Percentiles rank a stretch among this genome's conserved stretches.
Evolutionary conservation across 1,140 invertebrate genomes (phyloP).

Genomic region (Zaprionus kolodkinae): DNA sequence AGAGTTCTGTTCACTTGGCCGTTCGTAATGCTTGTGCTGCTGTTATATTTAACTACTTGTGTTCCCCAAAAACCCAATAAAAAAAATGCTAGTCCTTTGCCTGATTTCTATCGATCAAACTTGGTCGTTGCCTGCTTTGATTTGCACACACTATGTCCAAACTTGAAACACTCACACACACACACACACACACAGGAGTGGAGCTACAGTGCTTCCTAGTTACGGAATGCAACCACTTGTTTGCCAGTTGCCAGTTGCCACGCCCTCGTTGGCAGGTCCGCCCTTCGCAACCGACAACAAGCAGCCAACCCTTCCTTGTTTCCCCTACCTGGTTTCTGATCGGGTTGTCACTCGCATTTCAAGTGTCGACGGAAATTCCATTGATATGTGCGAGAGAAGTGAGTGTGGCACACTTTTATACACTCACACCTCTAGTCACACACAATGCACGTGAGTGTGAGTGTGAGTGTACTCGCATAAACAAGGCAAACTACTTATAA

Average conservation of each 20-base stretch:
- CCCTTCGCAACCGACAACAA: not conserved
- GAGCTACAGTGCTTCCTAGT: conserved; percentile 61
- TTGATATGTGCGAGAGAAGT: conserved; percentile 63
- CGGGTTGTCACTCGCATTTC: not conserved
- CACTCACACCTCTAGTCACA: too few relatives aligned
- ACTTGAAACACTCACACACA: not conserved
- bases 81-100: conserved; percentile 16
- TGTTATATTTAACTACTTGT: not conserved
- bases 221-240: conserved; percentile 79
- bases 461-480: not conserved
- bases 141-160: conserved; percentile 23
- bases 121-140: conserved; percentile 46
- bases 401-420: conserved; percentile 1
- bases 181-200: not conserved
- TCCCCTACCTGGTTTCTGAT: not conserved
- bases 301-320: not conserved
- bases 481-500: not conserved
- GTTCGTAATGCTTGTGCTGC: conserved; percentile 8
- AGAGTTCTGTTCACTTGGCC: not conserved
- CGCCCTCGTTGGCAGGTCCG: not conserved
- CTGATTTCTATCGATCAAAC: conserved; percentile 54
- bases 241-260: conserved; percentile 27
- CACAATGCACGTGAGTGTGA: not conserved
- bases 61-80: conserved; percentile 27
- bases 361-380: conserved; percentile 48